Conservation (phyloP, 2,797 vertebrate genomes). For the Capromys pilorides region DNA sequence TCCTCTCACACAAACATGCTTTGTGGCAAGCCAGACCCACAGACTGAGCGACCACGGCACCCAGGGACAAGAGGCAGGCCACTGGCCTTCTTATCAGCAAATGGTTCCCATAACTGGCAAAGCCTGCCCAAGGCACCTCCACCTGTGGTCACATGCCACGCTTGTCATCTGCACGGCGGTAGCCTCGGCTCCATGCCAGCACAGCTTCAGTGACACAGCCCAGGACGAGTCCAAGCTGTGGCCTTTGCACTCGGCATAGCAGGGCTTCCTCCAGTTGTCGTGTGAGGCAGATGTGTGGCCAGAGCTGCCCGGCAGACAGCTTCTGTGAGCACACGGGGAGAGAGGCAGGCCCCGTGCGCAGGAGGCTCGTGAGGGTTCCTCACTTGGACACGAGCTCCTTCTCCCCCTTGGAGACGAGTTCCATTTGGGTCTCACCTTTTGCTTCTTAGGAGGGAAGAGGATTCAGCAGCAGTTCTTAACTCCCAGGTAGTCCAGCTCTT, state of each 20-base stretch:
- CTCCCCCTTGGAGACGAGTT: not conserved
- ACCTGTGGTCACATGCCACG: rapidly evolving
- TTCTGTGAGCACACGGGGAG: too few relatives aligned
- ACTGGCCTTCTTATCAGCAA: not conserved
- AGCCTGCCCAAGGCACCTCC: not conserved
- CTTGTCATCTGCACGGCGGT: not conserved
- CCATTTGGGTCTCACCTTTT: not conserved
- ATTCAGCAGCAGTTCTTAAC: not conserved
- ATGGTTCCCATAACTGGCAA: not conserved
- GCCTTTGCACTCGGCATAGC: not conserved
- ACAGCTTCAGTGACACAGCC: not conserved
- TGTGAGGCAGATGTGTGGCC: not conserved
- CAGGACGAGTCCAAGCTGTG: not conserved
- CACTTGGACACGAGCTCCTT: too few relatives aligned
- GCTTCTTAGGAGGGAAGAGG: not conserved
- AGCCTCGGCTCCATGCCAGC: rapidly evolving
- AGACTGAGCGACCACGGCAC: not conserved
- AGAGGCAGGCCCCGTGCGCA: not conserved
- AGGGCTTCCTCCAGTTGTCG: too few relatives aligned
- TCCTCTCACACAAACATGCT: not conserved
- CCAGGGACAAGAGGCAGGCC: too few relatives aligned
- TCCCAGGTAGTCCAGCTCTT: not conserved
- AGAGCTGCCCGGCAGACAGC: not conserved
- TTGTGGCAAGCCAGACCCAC: too few relatives aligned
- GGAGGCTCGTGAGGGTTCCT: not conserved